A percentile compares a stretch with the other conserved stretches of the same genome.
Evolutionary conservation across 1,140 invertebrate species (phyloP).

Genomic region (Paraescarpia echinospica): DNA sequence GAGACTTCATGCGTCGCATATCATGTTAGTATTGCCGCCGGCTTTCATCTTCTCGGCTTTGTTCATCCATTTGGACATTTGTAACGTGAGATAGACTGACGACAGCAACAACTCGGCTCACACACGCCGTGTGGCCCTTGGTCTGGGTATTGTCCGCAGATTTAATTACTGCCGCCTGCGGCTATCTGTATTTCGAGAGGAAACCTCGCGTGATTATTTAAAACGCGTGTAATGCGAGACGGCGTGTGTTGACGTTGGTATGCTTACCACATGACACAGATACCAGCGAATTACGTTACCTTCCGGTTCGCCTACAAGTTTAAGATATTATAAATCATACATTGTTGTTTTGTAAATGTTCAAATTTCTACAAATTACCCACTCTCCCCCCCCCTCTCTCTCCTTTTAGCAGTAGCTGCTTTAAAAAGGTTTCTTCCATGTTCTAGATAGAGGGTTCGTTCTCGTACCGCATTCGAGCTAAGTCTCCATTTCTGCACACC

Average conservation of each 20-base stretch:
- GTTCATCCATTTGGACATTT: background rate
- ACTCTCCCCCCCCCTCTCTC: no score
- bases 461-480: no score
- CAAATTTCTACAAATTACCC: no score
- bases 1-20: background rate
- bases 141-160: background rate
- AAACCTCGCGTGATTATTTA: background rate
- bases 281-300: background rate
- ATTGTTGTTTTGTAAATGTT: no score
- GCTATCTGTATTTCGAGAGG: background rate
- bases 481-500: no score
- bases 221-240: background rate
- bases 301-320: no score
- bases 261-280: background rate
- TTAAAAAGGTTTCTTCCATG: no score
- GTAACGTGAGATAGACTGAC: background rate
- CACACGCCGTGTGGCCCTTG: background rate
- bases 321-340: no score
- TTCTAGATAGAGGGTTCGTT: no score
- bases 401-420: no score
- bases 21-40: background rate
- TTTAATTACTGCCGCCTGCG: background rate
- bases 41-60: background rate
- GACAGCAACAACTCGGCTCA: background rate
- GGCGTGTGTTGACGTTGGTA: background rate